Evolutionary conservation across 2,797 vertebrate species (phyloP).

Genomic region (Pseudochirops corinnae): DNA sequence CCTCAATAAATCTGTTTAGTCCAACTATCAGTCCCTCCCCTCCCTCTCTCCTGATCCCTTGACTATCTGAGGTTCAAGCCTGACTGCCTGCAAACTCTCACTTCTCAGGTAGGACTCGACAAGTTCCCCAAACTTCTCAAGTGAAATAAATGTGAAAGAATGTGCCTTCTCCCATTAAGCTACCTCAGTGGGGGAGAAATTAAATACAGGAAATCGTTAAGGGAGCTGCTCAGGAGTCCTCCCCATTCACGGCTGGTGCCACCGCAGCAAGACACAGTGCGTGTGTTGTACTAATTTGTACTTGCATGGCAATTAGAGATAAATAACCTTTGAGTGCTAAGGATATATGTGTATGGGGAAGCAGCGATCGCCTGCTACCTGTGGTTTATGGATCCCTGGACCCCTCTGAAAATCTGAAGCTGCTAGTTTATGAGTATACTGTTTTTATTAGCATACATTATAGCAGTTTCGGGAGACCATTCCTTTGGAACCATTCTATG

Average conservation of each 20-base stretch:
- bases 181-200: conserved; percentile 66
- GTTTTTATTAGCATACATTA: conserved; percentile 68
- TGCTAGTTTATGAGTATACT: conserved; percentile 60
- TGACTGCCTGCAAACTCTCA: conserved; percentile 17
- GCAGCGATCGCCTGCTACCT: background rate
- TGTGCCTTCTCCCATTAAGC: conserved; percentile 59
- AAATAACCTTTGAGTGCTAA: conserved; percentile 45
- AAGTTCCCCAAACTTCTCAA: conserved; percentile 24
- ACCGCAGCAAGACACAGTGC: conserved; percentile 64
- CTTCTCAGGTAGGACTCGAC: conserved; percentile 25
- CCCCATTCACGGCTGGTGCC: conserved; percentile 61
- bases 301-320: conserved; percentile 19
- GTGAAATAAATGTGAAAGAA: conserved; percentile 57
- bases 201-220: conserved; percentile 53
- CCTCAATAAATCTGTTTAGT: background rate
- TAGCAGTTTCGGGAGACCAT: conserved; percentile 64
- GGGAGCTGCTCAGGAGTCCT: conserved; percentile 73
- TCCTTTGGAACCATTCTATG: conserved; percentile 38
- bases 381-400: conserved; percentile 72
- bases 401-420: conserved; percentile 64
- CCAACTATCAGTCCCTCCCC: background rate
- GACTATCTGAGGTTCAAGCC: background rate
- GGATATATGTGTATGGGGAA: conserved; percentile 55
- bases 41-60: background rate
- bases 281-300: conserved; percentile 78